These are phyloP conservation scores for Microchrysa polita DNA, from an alignment of 2,888 invertebrate genomes.

Conservation along the genomic window DNA sequence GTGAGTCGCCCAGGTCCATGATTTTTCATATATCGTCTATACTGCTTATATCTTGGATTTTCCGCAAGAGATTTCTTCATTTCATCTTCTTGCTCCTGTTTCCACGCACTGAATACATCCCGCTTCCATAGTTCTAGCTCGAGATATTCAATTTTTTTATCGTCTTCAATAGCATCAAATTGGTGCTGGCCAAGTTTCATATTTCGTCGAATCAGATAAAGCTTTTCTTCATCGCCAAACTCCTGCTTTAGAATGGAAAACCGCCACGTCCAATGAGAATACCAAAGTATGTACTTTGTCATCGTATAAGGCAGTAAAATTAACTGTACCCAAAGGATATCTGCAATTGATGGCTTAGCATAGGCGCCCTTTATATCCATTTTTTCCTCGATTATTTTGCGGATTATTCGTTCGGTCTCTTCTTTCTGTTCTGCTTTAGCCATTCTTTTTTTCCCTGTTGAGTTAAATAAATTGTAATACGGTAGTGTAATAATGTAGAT, in stretches of 20 bases:
- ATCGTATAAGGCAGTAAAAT: slow-evolving; percentile 81
- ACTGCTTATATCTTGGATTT: slow-evolving; percentile 87
- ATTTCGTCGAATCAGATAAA: slow-evolving; percentile 82
- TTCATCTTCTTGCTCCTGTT: slow-evolving; percentile 83
- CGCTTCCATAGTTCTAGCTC: slow-evolving; percentile 82
- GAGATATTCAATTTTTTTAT: slow-evolving; percentile 77
- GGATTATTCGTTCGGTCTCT: slow-evolving; percentile 82
- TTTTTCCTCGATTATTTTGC: slow-evolving; percentile 86
- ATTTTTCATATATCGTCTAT: slow-evolving; percentile 88
- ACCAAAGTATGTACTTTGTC: slow-evolving; percentile 77
- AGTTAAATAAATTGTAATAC: no score
- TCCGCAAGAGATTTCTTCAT: slow-evolving; percentile 85
- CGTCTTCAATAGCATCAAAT: slow-evolving; percentile 78
- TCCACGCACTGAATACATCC: slow-evolving; percentile 82
- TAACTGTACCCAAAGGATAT: slow-evolving; percentile 86
- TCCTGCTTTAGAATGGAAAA: slow-evolving; percentile 78
- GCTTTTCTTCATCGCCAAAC: slow-evolving; percentile 84
- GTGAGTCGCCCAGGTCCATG: slow-evolving; percentile 90
- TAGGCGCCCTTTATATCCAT: slow-evolving; percentile 95
- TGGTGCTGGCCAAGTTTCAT: slow-evolving; percentile 78
- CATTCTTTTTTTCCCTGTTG: slow-evolving; percentile 65
- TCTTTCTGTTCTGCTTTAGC: slow-evolving; percentile 74
- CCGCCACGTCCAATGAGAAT: slow-evolving; percentile 82
- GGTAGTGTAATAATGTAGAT: no score
- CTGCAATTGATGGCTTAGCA: slow-evolving; percentile 80